phyloP scores from a whole-genome alignment of 2,113 vertebrate genomes.

The Electrona antarctica region DNA sequence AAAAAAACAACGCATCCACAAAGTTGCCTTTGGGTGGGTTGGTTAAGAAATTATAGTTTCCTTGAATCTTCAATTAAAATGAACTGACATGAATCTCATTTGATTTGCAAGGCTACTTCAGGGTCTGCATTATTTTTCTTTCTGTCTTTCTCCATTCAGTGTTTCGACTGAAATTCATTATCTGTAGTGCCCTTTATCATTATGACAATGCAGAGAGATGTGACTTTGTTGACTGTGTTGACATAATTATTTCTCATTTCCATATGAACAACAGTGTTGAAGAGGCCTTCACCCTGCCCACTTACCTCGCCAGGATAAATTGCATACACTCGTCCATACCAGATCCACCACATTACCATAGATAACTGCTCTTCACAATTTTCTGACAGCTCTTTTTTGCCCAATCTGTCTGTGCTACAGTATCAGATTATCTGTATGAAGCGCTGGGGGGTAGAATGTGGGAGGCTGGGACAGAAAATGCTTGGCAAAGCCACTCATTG shows the following conservation, averaged over 20 bases:
- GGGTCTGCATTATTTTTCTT: constrained; percentile 19
- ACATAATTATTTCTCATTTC: constrained; percentile 72
- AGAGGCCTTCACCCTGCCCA: constrained; percentile 60
- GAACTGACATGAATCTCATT: too few species aligned
- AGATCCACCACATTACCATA: constrained; percentile 50
- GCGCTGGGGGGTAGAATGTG: neutral
- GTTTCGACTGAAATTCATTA: constrained; percentile 65
- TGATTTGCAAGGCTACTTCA: constrained; percentile 45
- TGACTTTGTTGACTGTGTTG: constrained; percentile 55
- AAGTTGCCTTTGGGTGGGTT: too few species aligned
- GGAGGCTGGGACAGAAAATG: constrained; percentile 19
- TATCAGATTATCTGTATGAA: constrained; percentile 59
- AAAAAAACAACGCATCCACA: too few species aligned
- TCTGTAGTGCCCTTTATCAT: constrained; percentile 57
- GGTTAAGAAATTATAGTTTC: neutral
- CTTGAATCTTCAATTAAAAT: neutral
- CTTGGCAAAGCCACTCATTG: constrained; percentile 49
- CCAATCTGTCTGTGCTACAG: constrained; percentile 43
- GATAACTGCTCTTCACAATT: constrained; percentile 44
- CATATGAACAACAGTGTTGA: constrained; percentile 55
- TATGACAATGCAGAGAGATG: constrained; percentile 49
- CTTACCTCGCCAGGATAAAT: constrained; percentile 54
- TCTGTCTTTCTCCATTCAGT: constrained; percentile 32
- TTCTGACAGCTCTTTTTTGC: constrained; percentile 57
- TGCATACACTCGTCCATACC: constrained; percentile 7